Base-by-base conservation (phyloP, 2,888 invertebrate species). In the Xestia c-nigrum region DNA sequence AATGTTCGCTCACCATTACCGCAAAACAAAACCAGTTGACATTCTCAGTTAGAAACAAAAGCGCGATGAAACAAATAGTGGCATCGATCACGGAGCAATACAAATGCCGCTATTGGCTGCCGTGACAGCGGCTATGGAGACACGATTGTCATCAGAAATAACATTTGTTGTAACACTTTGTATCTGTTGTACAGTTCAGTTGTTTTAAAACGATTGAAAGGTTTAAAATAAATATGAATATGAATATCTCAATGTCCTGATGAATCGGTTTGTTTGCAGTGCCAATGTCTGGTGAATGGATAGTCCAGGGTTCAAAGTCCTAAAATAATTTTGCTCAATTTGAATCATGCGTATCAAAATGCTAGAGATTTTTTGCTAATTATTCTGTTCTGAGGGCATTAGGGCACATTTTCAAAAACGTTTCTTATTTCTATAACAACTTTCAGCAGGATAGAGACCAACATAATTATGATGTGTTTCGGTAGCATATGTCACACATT, bases 61-160 rank as follows among this genome's bases (percentile, higher is more conserved):
- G 73, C 72, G 55, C 72, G 59, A 70, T 74, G 83, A 73, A 83
- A 87, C 86, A 87, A 88, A 87, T 86, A 70, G 81, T 65, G 67
- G 43, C 85, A 87, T 87, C 87, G 83, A 76, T 87, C 88, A 85
- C 72, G 31, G 10, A 50, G 72, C 76, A 70, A 81, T 80, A 87
- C 86, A 87, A 86, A 87, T 87, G 75, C 71, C 63, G 72, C 84
- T 67, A 86, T 80, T 86, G 86, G 80, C 75, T 72, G 59, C 47
- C 78, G 63, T 72, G 84, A 83, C 84, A 55, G 63, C 43, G 24
- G 72, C 21, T 74, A 80, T 75, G 73, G 80, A 67, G 57, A 76
- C 73, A 47, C 76, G 76, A 87, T 83, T 85, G 87, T 83, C 87
- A 85, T 87, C 85, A 74, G 78, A 83, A 78, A 85, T 78, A 80